Conservation (phyloP, 2,797 vertebrate genomes). For the Brotula barbata region DNA sequence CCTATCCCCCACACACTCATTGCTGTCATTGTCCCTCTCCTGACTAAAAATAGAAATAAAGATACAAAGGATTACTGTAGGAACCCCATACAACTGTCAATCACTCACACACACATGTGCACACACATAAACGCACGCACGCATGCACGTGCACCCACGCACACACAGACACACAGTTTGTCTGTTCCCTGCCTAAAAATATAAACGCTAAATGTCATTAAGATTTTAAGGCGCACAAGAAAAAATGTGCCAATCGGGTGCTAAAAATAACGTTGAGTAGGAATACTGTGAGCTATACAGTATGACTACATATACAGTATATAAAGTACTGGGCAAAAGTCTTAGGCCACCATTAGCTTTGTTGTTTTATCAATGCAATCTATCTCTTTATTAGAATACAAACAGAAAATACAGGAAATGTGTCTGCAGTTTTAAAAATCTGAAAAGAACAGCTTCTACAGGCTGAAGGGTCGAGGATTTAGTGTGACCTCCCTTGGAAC, state of each 20-base stretch:
- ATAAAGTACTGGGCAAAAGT: too few relatives aligned
- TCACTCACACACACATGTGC: slow-evolving; percentile 1
- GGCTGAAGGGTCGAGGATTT: too few relatives aligned
- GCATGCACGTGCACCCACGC: background rate
- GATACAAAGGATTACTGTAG: slow-evolving; percentile 28
- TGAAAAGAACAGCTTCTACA: too few relatives aligned
- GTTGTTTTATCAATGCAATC: too few relatives aligned
- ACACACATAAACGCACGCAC: slow-evolving; percentile 4
- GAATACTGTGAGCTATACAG: background rate
- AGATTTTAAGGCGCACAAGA: slow-evolving; percentile 18
- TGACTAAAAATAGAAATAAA: slow-evolving; percentile 48
- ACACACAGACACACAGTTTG: background rate
- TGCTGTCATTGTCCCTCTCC: slow-evolving; percentile 6
- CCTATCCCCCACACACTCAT: slow-evolving; percentile 7
- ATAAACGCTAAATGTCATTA: slow-evolving; percentile 12
- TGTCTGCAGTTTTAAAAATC: too few relatives aligned
- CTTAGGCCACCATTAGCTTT: too few relatives aligned
- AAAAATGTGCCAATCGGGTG: slow-evolving; percentile 15
- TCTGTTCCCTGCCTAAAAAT: slow-evolving; percentile 4
- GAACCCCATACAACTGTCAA: slow-evolving; percentile 11
- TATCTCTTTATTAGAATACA: too few relatives aligned
- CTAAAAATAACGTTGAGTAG: background rate
- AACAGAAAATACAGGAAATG: too few relatives aligned
- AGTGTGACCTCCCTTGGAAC: too few relatives aligned
- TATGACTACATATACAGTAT: background rate